Conservation (phyloP, 2,113 vertebrate genomes). For the Tupaia chinensis region DNA sequence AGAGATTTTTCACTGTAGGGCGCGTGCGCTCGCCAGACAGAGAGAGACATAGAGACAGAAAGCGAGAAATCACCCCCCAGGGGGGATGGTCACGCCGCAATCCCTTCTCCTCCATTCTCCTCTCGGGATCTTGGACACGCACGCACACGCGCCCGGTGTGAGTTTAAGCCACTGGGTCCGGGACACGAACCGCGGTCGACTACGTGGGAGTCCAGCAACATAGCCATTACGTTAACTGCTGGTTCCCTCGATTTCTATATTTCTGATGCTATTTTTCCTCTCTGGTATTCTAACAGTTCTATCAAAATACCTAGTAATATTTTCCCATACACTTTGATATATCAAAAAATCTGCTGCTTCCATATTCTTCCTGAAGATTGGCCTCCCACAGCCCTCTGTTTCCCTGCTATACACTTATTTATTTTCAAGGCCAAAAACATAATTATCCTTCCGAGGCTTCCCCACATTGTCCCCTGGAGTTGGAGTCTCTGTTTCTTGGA, state of each 20-base stretch:
- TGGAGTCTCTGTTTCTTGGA: not conserved
- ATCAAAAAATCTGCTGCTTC: conserved; percentile 22
- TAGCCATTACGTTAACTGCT: too few species aligned
- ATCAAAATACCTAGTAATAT: not conserved
- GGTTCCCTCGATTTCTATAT: not conserved
- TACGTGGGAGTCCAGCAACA: too few species aligned
- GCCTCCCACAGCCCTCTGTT: not conserved
- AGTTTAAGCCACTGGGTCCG: too few species aligned
- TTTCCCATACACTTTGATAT: not conserved
- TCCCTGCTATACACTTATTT: not conserved
- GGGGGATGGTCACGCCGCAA: too few species aligned
- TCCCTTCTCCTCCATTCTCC: too few species aligned
- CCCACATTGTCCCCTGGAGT: not conserved
- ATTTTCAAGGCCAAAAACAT: not conserved
- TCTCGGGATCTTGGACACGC: too few species aligned
- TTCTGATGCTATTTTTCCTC: conserved; percentile 34
- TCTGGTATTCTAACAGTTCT: not conserved
- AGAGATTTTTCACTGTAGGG: too few species aligned
- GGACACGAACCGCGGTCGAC: too few species aligned
- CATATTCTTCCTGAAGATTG: not conserved
- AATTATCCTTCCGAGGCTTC: not conserved
- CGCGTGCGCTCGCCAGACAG: too few species aligned
- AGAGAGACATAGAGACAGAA: too few species aligned
- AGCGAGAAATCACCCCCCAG: too few species aligned
- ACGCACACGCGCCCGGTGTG: too few species aligned